These are phyloP conservation scores for Rallus limicola DNA, from an alignment of 2,113 vertebrate species.

Conservation along the genomic window DNA sequence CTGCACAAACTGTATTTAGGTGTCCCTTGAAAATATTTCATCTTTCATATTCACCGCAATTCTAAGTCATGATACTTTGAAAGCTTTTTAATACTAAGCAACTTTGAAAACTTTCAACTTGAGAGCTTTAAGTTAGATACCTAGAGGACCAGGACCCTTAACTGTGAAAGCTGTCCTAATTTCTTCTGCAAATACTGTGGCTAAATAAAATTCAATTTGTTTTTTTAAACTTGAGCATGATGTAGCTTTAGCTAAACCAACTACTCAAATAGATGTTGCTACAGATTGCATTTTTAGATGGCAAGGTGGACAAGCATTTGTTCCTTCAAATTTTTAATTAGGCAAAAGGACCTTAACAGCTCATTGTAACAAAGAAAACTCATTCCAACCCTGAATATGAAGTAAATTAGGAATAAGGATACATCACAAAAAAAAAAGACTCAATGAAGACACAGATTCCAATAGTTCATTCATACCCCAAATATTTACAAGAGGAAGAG, in stretches of 20 bases:
- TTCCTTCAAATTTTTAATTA: not conserved
- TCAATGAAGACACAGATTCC: not conserved
- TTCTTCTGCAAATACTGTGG: not conserved
- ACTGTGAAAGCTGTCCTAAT: not conserved
- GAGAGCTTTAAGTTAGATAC: not conserved
- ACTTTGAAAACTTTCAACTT: not conserved
- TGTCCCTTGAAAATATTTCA: not conserved
- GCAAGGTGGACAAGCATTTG: fast-evolving
- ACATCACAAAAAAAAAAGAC: not conserved
- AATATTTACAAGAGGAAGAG: not conserved
- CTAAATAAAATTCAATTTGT: not conserved
- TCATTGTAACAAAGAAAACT: not conserved
- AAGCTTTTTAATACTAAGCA: not conserved
- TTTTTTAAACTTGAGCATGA: not conserved
- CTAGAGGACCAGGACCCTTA: not conserved
- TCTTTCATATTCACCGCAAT: not conserved
- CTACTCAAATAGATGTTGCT: not conserved
- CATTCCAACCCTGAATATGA: not conserved
- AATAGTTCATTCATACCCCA: not conserved
- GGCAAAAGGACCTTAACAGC: not conserved
- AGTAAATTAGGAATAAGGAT: not conserved
- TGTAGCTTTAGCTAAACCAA: not conserved
- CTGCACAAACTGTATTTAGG: not conserved
- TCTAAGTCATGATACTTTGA: not conserved
- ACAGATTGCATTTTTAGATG: not conserved